Percentiles rank a stretch among this genome's conserved stretches.
Conservation (phyloP, 2,797 vertebrate species). For the Pteropus rufus region DNA sequence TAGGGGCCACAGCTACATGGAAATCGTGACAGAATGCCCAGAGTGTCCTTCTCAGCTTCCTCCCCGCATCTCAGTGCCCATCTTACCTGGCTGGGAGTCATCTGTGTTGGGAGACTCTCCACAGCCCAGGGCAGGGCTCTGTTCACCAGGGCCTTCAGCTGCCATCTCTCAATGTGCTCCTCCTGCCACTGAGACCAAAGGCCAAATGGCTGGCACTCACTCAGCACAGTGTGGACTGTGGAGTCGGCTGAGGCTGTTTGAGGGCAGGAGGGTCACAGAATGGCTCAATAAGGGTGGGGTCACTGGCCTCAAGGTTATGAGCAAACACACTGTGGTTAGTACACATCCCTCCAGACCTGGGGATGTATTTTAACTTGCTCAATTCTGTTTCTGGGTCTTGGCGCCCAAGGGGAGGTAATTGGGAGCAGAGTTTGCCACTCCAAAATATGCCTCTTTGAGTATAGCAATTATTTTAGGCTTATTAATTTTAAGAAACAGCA, state of each 20-base stretch:
- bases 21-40: neutral
- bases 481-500: neutral
- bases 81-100: constrained; percentile 25
- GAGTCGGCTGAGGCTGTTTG: neutral
- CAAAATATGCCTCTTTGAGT: neutral
- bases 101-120: neutral
- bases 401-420: neutral
- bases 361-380: neutral
- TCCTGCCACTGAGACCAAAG: neutral
- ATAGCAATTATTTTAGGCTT: neutral
- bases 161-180: neutral
- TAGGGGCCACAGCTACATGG: neutral
- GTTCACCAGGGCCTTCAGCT: neutral
- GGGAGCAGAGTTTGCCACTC: neutral
- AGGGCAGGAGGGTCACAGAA: neutral
- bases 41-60: neutral
- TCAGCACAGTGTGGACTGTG: neutral
- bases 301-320: constrained; percentile 23
- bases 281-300: neutral
- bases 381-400: neutral
- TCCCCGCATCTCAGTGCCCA: neutral
- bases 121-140: neutral
- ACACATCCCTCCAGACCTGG: neutral
- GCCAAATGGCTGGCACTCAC: neutral
- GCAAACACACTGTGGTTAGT: neutral